These are phyloP conservation scores for Lissonota sp. DNA, from an alignment of 2,888 invertebrate species.

Conservation along the genomic window DNA sequence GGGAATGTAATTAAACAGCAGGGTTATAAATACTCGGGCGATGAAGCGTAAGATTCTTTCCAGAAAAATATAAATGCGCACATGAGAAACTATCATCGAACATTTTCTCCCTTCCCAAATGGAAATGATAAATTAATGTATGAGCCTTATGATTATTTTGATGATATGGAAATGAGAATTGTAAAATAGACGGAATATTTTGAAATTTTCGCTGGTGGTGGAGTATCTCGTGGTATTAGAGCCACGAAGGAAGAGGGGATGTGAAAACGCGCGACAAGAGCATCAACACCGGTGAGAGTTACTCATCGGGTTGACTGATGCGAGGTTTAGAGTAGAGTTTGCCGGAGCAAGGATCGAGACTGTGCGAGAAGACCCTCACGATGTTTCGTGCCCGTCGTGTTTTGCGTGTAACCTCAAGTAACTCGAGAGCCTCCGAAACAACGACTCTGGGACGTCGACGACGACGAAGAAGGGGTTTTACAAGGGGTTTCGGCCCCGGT, in stretches of 20 bases:
- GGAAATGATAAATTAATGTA: no score
- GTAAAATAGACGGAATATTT: constrained; percentile 13
- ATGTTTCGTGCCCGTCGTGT: constrained; percentile 61
- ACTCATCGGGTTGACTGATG: constrained; percentile 44
- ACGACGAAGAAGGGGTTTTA: constrained; percentile 67
- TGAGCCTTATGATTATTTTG: background rate
- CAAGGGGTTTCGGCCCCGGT: constrained; percentile 64
- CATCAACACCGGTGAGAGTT: constrained; percentile 39
- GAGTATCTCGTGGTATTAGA: constrained; percentile 43
- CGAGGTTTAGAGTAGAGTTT: constrained; percentile 11
- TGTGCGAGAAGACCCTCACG: constrained; percentile 57
- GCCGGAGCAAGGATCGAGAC: background rate
- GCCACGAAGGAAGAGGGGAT: constrained; percentile 11
- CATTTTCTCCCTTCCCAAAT: no score
- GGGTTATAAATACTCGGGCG: constrained; percentile 20
- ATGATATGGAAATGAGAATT: background rate
- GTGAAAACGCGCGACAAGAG: constrained; percentile 26
- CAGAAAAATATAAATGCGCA: no score
- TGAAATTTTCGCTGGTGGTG: constrained; percentile 37
- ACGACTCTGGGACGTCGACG: constrained; percentile 22
- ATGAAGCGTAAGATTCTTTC: background rate
- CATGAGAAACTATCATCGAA: no score
- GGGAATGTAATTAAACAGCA: constrained; percentile 23
- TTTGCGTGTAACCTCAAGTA: constrained; percentile 66
- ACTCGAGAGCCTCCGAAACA: constrained; percentile 62